Evolutionary conservation across 1,140 invertebrate genomes (phyloP).

Genomic region (Papilio polytes): DNA sequence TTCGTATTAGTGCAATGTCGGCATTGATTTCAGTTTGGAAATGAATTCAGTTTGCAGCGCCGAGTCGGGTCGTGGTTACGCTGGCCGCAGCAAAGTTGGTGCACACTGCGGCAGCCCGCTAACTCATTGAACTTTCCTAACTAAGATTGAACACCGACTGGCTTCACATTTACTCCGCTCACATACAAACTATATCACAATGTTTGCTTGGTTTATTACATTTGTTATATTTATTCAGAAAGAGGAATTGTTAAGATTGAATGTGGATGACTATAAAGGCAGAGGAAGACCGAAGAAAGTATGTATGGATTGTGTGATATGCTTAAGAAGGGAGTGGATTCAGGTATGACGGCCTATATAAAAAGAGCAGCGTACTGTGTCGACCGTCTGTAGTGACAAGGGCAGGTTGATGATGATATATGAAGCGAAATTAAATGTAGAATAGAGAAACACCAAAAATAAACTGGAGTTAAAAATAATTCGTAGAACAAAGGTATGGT

Average conservation of each 20-base stretch:
- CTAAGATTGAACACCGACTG: slow-evolving; percentile 21
- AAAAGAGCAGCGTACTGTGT: too few species aligned
- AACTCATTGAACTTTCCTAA: slow-evolving; percentile 5
- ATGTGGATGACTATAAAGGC: too few species aligned
- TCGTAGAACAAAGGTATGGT: neutral
- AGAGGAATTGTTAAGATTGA: too few species aligned
- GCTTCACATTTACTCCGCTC: neutral
- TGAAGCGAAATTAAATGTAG: neutral
- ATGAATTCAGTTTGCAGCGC: slow-evolving; percentile 17
- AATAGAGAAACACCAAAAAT: neutral
- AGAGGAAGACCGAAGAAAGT: too few species aligned
- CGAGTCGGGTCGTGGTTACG: neutral
- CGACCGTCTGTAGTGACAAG: too few species aligned
- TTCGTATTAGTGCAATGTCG: neutral
- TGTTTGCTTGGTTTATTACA: too few species aligned
- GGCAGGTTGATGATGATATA: neutral
- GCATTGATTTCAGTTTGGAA: neutral
- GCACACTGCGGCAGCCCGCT: neutral
- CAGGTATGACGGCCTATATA: too few species aligned
- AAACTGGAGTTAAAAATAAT: neutral
- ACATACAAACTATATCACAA: neutral
- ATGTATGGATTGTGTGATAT: too few species aligned
- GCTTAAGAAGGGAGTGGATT: too few species aligned
- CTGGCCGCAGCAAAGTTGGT: neutral
- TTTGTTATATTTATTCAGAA: too few species aligned